These are phyloP conservation scores for Felis catus DNA, from an alignment of 2,113 vertebrate genomes.

Conservation along the genomic window DNA sequence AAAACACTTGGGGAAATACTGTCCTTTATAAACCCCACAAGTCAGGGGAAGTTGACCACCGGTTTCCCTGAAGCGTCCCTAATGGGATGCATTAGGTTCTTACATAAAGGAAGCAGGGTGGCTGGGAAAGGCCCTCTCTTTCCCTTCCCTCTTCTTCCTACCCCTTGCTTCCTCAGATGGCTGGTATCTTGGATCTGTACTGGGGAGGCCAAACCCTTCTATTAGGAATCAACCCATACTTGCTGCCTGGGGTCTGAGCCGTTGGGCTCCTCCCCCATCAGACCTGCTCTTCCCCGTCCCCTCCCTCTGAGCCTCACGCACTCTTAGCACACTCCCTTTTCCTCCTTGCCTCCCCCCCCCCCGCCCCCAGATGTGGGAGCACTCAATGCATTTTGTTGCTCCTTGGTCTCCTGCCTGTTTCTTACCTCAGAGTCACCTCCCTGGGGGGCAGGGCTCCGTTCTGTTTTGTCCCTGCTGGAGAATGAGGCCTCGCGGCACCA, in stretches of 20 bases:
- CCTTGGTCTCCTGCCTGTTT: background rate
- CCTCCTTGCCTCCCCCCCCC: background rate
- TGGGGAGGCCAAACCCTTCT: background rate
- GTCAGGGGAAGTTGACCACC: rapidly evolving
- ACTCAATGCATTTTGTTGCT: rapidly evolving
- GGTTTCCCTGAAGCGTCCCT: background rate
- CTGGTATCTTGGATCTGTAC: rapidly evolving
- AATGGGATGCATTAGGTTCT: background rate
- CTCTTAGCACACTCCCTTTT: too few species aligned
- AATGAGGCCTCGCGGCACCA: background rate
- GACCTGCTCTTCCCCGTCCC: background rate
- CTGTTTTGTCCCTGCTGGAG: background rate
- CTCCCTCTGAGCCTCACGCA: background rate
- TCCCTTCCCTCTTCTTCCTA: background rate
- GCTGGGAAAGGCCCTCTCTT: background rate
- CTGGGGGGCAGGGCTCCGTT: background rate
- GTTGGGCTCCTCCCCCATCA: background rate
- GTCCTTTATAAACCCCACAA: background rate
- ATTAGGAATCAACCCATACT: background rate
- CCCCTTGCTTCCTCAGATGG: background rate
- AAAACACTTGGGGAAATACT: background rate
- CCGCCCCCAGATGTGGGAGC: too few species aligned
- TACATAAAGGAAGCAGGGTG: background rate
- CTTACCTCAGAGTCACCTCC: background rate
- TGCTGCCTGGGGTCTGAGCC: background rate